Evolutionary conservation across 2,797 vertebrate species (phyloP).

Genomic region (Leucoraja ocellata): DNA sequence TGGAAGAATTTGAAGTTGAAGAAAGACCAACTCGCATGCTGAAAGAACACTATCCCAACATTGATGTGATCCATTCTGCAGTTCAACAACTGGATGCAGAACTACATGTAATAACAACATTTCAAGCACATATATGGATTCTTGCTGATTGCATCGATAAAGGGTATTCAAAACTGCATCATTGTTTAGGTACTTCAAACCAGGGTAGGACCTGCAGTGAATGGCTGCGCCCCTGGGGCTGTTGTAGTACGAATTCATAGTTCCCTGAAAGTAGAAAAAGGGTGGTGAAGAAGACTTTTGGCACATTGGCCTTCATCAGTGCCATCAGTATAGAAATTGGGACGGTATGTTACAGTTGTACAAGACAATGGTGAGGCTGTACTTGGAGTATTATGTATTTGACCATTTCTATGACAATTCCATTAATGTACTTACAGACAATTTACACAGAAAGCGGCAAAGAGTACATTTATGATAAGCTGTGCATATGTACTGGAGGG

Average conservation of each 20-base stretch:
- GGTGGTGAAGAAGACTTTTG: too few species aligned
- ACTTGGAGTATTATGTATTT: neutral
- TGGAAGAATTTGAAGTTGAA: constrained; percentile 88
- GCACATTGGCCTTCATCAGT: too few species aligned
- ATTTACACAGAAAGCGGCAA: constrained; percentile 70
- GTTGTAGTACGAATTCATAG: too few species aligned
- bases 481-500: constrained; percentile 84
- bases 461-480: constrained; percentile 67
- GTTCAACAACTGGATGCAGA: constrained; percentile 67
- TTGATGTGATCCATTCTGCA: constrained; percentile 75
- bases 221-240: too few species aligned
- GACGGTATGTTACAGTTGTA: too few species aligned
- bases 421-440: constrained; percentile 55
- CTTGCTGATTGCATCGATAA: too few species aligned
- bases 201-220: too few species aligned
- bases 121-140: neutral
- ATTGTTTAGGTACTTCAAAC: too few species aligned
- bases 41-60: constrained; percentile 72
- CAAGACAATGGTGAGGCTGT: too few species aligned
- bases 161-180: too few species aligned
- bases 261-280: too few species aligned
- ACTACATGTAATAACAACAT: constrained; percentile 63
- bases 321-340: too few species aligned
- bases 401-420: neutral
- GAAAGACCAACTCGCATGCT: constrained; percentile 69